Percentiles rank a stretch among this genome's conserved stretches.
phyloP scores from a whole-genome alignment of 2,797 vertebrate genomes.

The Gymnodraco acuticeps region DNA sequence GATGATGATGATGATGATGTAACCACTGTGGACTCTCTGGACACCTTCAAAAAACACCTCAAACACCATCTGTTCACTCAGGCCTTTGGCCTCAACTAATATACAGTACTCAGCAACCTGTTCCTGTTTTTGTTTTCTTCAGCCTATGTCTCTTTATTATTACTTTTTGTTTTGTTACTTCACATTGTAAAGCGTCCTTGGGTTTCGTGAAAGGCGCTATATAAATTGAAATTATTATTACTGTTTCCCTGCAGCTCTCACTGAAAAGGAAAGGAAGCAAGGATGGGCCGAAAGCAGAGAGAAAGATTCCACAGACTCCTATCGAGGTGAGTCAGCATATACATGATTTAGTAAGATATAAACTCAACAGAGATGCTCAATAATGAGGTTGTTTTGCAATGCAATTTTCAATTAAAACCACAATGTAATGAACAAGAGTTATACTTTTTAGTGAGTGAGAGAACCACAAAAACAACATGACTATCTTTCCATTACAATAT shows the following conservation, averaged over 20 bases:
- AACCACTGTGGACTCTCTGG: too few species aligned
- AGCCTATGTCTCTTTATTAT: too few species aligned
- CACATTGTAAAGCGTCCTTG: too few species aligned
- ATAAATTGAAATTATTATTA: too few species aligned
- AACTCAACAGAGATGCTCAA: constrained; percentile 11
- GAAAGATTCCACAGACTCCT: constrained; percentile 90
- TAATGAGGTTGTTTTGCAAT: constrained; percentile 18
- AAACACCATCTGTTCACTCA: too few species aligned
- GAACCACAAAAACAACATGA: constrained; percentile 9
- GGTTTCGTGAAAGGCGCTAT: too few species aligned
- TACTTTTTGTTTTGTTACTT: too few species aligned
- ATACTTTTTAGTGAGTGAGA: neutral
- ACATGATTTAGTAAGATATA: constrained; percentile 18
- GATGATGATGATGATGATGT: constrained; percentile 56
- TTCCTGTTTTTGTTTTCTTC: too few species aligned
- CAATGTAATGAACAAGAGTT: neutral
- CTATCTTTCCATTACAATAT: neutral
- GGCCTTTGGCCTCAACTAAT: too few species aligned
- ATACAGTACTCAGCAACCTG: too few species aligned
- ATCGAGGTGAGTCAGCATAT: constrained; percentile 87
- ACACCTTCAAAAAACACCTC: too few species aligned
- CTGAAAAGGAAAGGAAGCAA: constrained; percentile 97
- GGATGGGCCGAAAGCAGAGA: constrained; percentile 93
- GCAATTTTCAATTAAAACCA: constrained; percentile 30
- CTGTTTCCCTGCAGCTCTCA: constrained; percentile 87